A percentile compares a stretch with the other conserved stretches of the same genome.
Evolutionary conservation across 2,797 vertebrate species (phyloP).

Genomic region (Chaunax sp.): DNA sequence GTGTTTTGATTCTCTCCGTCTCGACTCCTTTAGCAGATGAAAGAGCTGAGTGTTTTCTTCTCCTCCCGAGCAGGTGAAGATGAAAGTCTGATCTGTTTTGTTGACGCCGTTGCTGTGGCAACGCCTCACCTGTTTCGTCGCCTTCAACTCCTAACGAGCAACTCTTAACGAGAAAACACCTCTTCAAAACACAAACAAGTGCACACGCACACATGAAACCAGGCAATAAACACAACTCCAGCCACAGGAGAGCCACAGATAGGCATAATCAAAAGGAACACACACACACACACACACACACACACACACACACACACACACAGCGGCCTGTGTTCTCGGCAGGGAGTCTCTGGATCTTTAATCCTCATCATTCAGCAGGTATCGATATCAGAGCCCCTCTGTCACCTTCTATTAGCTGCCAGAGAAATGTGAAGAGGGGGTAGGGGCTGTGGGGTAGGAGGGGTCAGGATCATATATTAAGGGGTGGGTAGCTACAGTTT

Average conservation of each 20-base stretch:
- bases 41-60: constrained; percentile 61
- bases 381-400: constrained; percentile 92
- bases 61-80: constrained; percentile 61
- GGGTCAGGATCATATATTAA: too few species aligned
- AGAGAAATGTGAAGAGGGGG: constrained; percentile 63
- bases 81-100: constrained; percentile 71
- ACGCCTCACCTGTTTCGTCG: constrained; percentile 70
- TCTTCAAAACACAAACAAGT: constrained; percentile 48
- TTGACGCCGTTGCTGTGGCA: constrained; percentile 53
- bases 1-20: constrained; percentile 27
- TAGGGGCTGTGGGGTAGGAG: background rate
- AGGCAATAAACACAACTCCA: constrained; percentile 9
- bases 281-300: constrained; percentile 17
- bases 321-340: constrained; percentile 74
- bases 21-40: constrained; percentile 59
- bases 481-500: too few species aligned
- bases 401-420: constrained; percentile 91
- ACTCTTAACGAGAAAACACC: constrained; percentile 72
- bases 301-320: constrained; percentile 30
- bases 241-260: too few species aligned
- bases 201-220: background rate
- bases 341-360: constrained; percentile 85
- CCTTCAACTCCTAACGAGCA: constrained; percentile 69
- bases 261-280: constrained; percentile 41
- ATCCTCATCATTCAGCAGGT: constrained; percentile 92